Conservation (phyloP, 2,113 vertebrate species). For the Scortum barcoo region DNA sequence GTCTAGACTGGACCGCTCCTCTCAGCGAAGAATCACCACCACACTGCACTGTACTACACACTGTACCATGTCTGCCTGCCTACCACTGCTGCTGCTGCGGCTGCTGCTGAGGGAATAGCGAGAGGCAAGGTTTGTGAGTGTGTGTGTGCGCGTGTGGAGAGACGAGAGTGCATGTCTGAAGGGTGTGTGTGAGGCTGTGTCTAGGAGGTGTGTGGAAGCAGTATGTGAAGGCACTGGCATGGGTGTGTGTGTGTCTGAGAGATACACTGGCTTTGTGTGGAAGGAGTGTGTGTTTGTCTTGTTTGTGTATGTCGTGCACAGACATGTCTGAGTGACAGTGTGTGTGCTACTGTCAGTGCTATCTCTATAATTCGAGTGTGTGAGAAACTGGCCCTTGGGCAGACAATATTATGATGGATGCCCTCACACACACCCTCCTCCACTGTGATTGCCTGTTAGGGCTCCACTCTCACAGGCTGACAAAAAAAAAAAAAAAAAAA, state of each 20-base stretch:
- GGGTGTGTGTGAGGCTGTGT: constrained; percentile 38
- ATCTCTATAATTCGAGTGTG: constrained; percentile 76
- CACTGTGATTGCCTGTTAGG: constrained; percentile 74
- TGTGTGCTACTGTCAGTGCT: constrained; percentile 76
- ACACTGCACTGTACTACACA: constrained; percentile 68
- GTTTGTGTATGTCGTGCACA: constrained; percentile 62
- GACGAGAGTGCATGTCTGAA: constrained; percentile 26
- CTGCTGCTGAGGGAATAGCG: constrained; percentile 60
- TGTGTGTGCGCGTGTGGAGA: constrained; percentile 23
- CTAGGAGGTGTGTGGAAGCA: constrained; percentile 45
- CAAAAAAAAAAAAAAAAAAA: constrained; percentile 64
- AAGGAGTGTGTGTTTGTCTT: constrained; percentile 56
- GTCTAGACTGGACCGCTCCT: constrained; percentile 83
- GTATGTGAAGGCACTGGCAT: constrained; percentile 45
- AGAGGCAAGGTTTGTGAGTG: constrained; percentile 67
- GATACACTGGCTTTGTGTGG: constrained; percentile 47
- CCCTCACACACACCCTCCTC: constrained; percentile 69
- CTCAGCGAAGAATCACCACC: constrained; percentile 68
- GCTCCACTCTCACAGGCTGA: constrained; percentile 58
- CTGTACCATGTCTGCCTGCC: constrained; percentile 64
- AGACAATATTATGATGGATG: constrained; percentile 81
- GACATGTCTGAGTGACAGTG: constrained; percentile 73
- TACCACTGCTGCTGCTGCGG: constrained; percentile 35
- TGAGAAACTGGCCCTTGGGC: constrained; percentile 79
- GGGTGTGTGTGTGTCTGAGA: constrained; percentile 47